Conservation (phyloP, 2,113 vertebrate genomes). For the Halcyon malimbica region DNA sequence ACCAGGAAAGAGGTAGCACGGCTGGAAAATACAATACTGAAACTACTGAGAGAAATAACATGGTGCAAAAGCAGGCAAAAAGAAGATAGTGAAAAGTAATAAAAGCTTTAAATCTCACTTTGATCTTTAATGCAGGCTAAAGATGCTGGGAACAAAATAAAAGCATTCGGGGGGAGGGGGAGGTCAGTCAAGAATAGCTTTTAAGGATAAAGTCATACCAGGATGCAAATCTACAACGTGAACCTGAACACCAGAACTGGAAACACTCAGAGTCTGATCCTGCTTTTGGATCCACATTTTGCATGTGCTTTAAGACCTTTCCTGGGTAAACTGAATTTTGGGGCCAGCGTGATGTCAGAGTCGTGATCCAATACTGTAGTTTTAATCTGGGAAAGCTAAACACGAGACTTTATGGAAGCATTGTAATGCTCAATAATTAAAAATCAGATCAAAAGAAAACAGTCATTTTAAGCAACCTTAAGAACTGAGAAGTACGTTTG, state of each 20-base stretch:
- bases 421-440: neutral
- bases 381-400: neutral
- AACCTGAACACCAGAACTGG: neutral
- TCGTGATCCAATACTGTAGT: neutral
- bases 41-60: neutral
- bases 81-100: constrained; percentile 46
- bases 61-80: constrained; percentile 15
- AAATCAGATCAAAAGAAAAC: neutral
- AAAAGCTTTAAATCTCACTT: constrained; percentile 63
- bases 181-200: constrained; percentile 10
- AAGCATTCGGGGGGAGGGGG: neutral
- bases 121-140: constrained; percentile 43
- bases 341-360: neutral
- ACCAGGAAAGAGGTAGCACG: neutral
- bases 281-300: neutral
- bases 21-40: neutral
- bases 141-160: constrained; percentile 52
- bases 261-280: neutral
- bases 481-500: neutral
- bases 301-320: neutral
- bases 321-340: neutral
- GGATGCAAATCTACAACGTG: constrained; percentile 3
- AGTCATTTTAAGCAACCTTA: neutral
- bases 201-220: constrained; percentile 6
- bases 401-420: neutral